These are phyloP conservation scores for Pogonognathellus flavescens DNA, from an alignment of 1,140 invertebrate genomes.

Conservation along the genomic window DNA sequence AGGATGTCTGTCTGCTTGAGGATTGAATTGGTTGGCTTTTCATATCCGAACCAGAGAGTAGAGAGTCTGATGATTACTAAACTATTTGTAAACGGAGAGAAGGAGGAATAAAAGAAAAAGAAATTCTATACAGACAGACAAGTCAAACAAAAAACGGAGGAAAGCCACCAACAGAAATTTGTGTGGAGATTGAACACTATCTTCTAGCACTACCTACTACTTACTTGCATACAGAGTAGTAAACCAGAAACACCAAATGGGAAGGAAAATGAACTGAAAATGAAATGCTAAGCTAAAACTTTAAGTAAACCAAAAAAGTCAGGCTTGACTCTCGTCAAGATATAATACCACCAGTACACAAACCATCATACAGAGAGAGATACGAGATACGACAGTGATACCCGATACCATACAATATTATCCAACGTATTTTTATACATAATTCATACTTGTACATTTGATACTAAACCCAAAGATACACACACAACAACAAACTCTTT, in stretches of 20 bases:
- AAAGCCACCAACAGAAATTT: constrained; percentile 36
- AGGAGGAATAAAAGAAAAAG: constrained; percentile 43
- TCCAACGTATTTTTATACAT: not conserved
- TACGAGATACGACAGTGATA: not conserved
- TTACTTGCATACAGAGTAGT: not conserved
- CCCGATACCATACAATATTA: not conserved
- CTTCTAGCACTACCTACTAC: not conserved
- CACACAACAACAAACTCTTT: too few relatives aligned
- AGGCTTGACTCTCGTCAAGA: not conserved
- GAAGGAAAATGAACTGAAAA: constrained; percentile 42
- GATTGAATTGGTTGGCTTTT: constrained; percentile 30
- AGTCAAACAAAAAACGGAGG: constrained; percentile 28
- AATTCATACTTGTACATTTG: too few relatives aligned
- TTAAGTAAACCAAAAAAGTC: constrained; percentile 31
- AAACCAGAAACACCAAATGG: not conserved
- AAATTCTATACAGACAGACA: constrained; percentile 40
- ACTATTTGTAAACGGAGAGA: constrained; percentile 48
- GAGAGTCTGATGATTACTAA: constrained; percentile 41
- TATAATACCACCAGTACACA: not conserved
- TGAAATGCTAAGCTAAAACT: constrained; percentile 44
- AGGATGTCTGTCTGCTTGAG: constrained; percentile 35
- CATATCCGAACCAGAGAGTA: constrained; percentile 24
- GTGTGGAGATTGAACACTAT: not conserved
- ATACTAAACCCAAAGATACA: too few relatives aligned
- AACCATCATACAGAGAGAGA: not conserved